Base-by-base conservation (phyloP, 2,888 invertebrate species). In the Amphimallon solstitiale region DNA sequence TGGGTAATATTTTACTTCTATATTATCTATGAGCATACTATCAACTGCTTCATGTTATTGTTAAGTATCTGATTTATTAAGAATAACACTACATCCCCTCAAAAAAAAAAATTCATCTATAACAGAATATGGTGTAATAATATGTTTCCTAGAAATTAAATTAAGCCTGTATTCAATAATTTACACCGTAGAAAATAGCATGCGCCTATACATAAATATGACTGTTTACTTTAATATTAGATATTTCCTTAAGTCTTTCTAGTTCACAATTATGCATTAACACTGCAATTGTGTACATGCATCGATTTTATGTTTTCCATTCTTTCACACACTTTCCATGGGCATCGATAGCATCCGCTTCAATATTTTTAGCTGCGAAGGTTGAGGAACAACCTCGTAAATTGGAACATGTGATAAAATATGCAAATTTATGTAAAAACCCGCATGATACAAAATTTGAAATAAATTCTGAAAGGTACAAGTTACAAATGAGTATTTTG, bases 231-330 rank as follows among this genome's bases (percentile, higher is more conserved):
- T 67, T 64, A 35, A 23, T 29, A 38, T 37, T 51, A 35, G 46
- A 49, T 21, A 66, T 78, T 79, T 79, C 78, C 79, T 80, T 79
- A 77, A 79, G 70, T 17, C 54, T 69, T 51, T 76, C 66, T 71
- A 92, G 92, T 76, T 94, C 95, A 51, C 98, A 98, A 85, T 85
- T 98, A 85, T 98, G 98, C 82, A 98, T 98, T 83, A 98, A 98
- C 85, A 98, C 98, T 68, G 98, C 98, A 34, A 98, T 98, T 78
- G 98, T 98, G 64, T 98, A 98, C 80, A 97, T 98, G 97, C 98
- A 99, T 84, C 89, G 98, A 64, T 99, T 98, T 85, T 99, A 97
- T 85, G 96, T 98, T 85, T 97, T 95, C 86, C 98, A 98, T 82
- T 96, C 98, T 12, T 95, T 99, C 85, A 91, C 94, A 59, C 92